These are phyloP conservation scores for Drosophila persimilis DNA, from an alignment of 1,140 invertebrate genomes.

Conservation along the genomic window DNA sequence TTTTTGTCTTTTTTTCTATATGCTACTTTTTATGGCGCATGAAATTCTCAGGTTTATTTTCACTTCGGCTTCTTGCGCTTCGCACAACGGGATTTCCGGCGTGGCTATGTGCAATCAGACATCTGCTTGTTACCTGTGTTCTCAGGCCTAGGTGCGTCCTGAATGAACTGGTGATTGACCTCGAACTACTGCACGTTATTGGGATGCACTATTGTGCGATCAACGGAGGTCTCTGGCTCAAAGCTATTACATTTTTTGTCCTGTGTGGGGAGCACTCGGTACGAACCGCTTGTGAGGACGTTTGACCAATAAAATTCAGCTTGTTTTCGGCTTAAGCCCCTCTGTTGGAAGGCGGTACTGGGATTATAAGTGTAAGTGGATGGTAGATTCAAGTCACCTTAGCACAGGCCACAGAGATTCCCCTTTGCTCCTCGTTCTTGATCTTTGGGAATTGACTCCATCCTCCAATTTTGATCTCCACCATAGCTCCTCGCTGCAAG, in stretches of 20 bases:
- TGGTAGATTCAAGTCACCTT: slow-evolving; percentile 27
- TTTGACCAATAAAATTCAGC: slow-evolving; percentile 95
- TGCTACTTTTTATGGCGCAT: no score
- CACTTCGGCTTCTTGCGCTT: no score
- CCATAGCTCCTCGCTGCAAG: slow-evolving; percentile 87
- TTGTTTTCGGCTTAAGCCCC: slow-evolving; percentile 85
- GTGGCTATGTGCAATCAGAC: no score
- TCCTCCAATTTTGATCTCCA: slow-evolving; percentile 88
- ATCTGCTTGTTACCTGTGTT: slow-evolving; percentile 87
- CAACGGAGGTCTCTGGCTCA: slow-evolving; percentile 90
- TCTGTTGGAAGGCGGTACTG: slow-evolving; percentile 17
- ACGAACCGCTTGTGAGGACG: slow-evolving; percentile 94
- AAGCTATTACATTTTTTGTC: slow-evolving; percentile 88
- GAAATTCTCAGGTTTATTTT: no score
- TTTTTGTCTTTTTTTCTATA: no score
- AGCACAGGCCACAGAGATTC: slow-evolving; percentile 53
- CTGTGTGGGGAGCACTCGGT: slow-evolving; percentile 61
- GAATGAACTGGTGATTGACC: slow-evolving; percentile 87
- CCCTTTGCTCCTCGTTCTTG: slow-evolving; percentile 63
- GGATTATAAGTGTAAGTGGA: no score
- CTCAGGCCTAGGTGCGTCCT: slow-evolving; percentile 93
- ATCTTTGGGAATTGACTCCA: slow-evolving; percentile 90
- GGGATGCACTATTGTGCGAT: slow-evolving; percentile 91
- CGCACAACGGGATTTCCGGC: no score
- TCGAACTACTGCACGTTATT: slow-evolving; percentile 94